Conservation (phyloP, 2,888 invertebrate genomes). For the Hermaeophaga mercurialis region DNA sequence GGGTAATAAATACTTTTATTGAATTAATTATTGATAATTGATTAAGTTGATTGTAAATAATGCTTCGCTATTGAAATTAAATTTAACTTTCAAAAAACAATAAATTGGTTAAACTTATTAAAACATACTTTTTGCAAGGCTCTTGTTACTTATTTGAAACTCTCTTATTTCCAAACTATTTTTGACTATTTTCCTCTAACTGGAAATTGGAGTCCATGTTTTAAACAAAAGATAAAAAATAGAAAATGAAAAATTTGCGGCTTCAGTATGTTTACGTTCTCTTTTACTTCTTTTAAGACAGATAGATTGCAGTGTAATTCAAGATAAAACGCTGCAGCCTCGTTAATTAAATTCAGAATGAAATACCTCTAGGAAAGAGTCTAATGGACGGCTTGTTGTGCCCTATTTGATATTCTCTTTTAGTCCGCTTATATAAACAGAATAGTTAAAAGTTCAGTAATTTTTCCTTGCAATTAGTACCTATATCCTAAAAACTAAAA, state of each 20-base stretch:
- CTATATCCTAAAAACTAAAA: too few species aligned
- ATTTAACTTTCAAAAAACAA: too few species aligned
- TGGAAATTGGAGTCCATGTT: constrained; percentile 5
- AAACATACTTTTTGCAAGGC: neutral
- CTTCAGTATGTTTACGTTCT: constrained; percentile 1
- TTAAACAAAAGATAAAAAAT: neutral
- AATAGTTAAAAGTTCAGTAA: too few species aligned
- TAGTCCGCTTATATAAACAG: too few species aligned
- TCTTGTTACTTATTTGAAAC: neutral
- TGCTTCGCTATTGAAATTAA: too few species aligned
- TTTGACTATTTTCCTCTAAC: neutral
- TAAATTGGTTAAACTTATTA: neutral
- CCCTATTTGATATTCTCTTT: neutral
- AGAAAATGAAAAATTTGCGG: constrained; percentile 7
- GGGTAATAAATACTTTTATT: too few species aligned
- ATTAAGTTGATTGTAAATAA: too few species aligned
- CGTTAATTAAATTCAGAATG: constrained; percentile 35
- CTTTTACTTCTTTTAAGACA: constrained; percentile 21
- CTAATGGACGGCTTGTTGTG: neutral
- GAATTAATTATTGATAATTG: too few species aligned
- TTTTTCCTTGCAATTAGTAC: too few species aligned
- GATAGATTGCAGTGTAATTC: constrained; percentile 24
- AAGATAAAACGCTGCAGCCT: constrained; percentile 25
- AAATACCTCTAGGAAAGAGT: constrained; percentile 19
- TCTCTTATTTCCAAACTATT: neutral